Percentiles rank a stretch among this genome's conserved stretches.
These are phyloP conservation scores for Brassicogethes aeneus DNA, from an alignment of 2,888 invertebrate species.

Conservation along the genomic window DNA sequence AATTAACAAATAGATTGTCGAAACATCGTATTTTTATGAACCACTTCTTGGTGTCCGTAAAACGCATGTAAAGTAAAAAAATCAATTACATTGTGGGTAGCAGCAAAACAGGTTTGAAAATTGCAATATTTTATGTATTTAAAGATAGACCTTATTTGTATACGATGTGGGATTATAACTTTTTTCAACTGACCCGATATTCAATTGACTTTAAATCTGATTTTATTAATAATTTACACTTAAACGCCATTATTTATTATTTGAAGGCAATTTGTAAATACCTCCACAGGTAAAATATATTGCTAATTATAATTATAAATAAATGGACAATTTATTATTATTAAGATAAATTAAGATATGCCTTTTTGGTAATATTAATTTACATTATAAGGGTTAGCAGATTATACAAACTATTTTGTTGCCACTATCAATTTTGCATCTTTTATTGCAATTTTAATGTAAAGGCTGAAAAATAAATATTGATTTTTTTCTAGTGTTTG, in stretches of 20 bases:
- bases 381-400: no score
- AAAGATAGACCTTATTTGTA: conserved; percentile 33
- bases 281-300: neutral
- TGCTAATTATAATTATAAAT: neutral
- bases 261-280: neutral
- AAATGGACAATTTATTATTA: no score
- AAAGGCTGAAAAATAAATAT: no score
- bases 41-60: no score
- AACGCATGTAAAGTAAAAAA: conserved; percentile 25
- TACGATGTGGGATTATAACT: conserved; percentile 27
- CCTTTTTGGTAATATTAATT: no score
- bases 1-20: no score
- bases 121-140: conserved; percentile 34
- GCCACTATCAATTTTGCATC: no score
- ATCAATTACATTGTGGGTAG: conserved; percentile 30
- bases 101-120: conserved; percentile 35
- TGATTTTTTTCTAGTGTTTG: no score
- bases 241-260: neutral
- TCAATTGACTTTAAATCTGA: conserved; percentile 6
- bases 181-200: conserved; percentile 13
- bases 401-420: no score
- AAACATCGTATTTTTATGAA: no score
- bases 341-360: no score
- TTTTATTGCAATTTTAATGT: no score
- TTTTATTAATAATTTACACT: neutral